Percentiles rank a stretch among this genome's conserved stretches.
Conservation (phyloP, 2,797 vertebrate genomes). For the Hydrophis major region DNA sequence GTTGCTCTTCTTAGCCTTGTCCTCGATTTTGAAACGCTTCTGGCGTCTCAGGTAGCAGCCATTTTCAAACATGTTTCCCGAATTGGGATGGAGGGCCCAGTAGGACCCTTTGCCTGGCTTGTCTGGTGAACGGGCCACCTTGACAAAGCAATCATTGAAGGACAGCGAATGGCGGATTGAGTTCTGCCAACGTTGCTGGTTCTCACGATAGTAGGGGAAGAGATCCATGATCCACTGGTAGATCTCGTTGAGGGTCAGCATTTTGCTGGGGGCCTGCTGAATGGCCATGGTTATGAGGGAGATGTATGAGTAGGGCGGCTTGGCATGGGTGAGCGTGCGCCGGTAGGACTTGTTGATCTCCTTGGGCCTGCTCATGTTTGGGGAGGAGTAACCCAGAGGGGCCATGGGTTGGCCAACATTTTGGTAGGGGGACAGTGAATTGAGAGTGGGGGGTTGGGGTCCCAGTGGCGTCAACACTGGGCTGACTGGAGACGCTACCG, state of each 20-base stretch:
- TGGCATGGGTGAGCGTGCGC: conserved; percentile 86
- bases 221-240: conserved; percentile 96
- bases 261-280: conserved; percentile 88
- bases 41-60: conserved; percentile 90
- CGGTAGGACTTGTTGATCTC: conserved; percentile 83
- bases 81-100: conserved; percentile 89
- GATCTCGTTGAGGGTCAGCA: conserved; percentile 90
- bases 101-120: conserved; percentile 90
- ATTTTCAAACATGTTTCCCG: conserved; percentile 92
- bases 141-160: conserved; percentile 92
- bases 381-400: conserved; percentile 74
- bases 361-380: conserved; percentile 72
- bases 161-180: conserved; percentile 90
- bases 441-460: conserved; percentile 65
- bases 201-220: conserved; percentile 89
- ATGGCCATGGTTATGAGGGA: conserved; percentile 93
- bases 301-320: conserved; percentile 89
- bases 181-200: conserved; percentile 93
- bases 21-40: conserved; percentile 90
- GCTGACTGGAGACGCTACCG: conserved; percentile 72
- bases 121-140: conserved; percentile 87
- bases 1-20: conserved; percentile 77
- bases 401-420: conserved; percentile 78
- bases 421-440: conserved; percentile 80
- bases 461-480: conserved; percentile 74